Evolutionary conservation across 2,113 vertebrate genomes (phyloP).

Genomic region (Corydoras sp.): DNA sequence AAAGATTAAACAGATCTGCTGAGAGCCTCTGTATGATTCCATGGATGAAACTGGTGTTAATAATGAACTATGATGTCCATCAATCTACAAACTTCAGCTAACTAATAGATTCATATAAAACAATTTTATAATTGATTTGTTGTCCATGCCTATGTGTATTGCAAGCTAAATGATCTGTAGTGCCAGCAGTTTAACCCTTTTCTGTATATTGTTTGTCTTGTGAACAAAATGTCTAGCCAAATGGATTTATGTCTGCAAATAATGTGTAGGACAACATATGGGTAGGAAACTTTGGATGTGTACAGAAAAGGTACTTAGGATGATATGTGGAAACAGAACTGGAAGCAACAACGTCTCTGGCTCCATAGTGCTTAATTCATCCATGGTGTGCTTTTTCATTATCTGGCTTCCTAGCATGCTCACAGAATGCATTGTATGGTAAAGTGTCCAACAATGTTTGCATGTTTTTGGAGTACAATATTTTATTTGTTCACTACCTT

Average conservation of each 20-base stretch:
- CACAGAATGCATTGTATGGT: conserved; percentile 57
- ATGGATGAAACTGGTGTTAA: not conserved
- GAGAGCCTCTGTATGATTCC: conserved; percentile 1
- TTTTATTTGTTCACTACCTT: conserved; percentile 48
- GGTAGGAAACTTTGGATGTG: conserved; percentile 34
- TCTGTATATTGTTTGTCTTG: conserved; percentile 58
- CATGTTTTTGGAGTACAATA: conserved; percentile 52
- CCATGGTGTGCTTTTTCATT: conserved; percentile 48
- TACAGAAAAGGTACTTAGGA: conserved; percentile 48
- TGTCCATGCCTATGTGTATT: conserved; percentile 68
- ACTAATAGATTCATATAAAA: conserved; percentile 44
- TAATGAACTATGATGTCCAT: conserved; percentile 14
- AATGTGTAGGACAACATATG: conserved; percentile 34
- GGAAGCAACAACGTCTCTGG: conserved; percentile 26
- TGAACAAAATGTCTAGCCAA: conserved; percentile 61
- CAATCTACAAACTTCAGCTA: conserved; percentile 36
- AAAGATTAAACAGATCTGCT: conserved; percentile 10
- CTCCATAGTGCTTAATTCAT: conserved; percentile 41
- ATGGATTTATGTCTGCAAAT: conserved; percentile 56
- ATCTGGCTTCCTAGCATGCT: conserved; percentile 57
- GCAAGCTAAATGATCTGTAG: conserved; percentile 64
- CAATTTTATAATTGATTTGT: conserved; percentile 54
- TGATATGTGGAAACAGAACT: conserved; percentile 32
- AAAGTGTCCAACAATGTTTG: conserved; percentile 53
- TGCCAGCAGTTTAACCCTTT: conserved; percentile 60